Base-by-base conservation (phyloP, 23 tunicate genomes). In the Oikopleura vanhoeffeni region DNA sequence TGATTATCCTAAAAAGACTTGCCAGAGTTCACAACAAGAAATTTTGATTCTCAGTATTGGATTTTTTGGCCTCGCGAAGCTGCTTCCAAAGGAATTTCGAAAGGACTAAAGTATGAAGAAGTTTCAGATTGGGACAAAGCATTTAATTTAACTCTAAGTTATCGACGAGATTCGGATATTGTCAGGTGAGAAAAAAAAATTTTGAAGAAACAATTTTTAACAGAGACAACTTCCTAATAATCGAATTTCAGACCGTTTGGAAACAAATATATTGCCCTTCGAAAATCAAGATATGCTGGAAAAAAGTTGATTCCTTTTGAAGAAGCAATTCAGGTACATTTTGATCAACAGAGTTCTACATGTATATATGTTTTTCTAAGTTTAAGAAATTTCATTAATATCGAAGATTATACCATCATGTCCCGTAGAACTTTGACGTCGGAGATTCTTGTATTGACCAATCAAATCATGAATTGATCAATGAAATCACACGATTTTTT, bases 51-150 rank as follows among this genome's bases (percentile, higher is more conserved):
- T 33, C 79, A 71, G 32, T 71, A 71, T 71, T 71, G 79, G 79
- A 30, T 71, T 18, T 71, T 71, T 71, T 71, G 79, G 79, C 79
- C 79, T 33, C 79, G 79, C 27, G 79, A 71, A 71, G 79, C 79
- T 2, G 79, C 79, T 28, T 71, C 79, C 34, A 71, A 71, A 38
- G 79, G 79, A 28, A 71, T 71, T 71, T 33, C 27, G 4, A 71
- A 71, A 30, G 79, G 79, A 32, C 27, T 30, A 3, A 32, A 71
- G 36, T 32, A 32, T 38, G 32, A 32, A 2, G 3, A 2, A 3
- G 79, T 71, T 2, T 18, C 3, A 38, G 79, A 71, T 2, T 71
- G 79, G 79, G 79, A 71, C 79, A 30, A 38, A 2, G 79, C 79
- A 2, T 71, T 71, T 71, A 71, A 71, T 71, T 71, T 71, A 30